Conservation (phyloP, 2,797 vertebrate species). For the Gymnoscopelus microlampas region DNA sequence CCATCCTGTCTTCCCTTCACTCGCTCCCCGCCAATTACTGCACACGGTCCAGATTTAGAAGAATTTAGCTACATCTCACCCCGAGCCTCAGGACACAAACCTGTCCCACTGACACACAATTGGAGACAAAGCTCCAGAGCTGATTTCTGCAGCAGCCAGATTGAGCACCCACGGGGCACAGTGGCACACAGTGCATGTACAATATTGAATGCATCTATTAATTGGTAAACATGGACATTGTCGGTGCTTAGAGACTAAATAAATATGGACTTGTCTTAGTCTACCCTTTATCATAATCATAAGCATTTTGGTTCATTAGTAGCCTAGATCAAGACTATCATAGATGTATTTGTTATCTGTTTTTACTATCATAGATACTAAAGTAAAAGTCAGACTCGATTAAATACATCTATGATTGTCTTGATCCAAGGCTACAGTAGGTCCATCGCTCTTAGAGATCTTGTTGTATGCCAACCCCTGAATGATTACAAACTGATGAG, state of each 20-base stretch:
- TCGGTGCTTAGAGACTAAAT: neutral
- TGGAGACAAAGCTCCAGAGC: constrained; percentile 30
- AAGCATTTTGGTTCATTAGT: neutral
- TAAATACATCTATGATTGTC: no score
- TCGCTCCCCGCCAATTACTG: neutral
- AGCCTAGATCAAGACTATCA: no score
- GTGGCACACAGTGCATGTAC: neutral
- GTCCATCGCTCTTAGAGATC: no score
- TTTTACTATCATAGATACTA: no score
- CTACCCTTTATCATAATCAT: neutral
- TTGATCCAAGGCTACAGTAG: no score
- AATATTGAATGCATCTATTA: neutral
- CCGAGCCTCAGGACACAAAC: constrained; percentile 30
- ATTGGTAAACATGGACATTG: neutral
- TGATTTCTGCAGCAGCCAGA: constrained; percentile 27
- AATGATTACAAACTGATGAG: neutral
- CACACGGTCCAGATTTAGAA: constrained; percentile 30
- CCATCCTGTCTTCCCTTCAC: neutral
- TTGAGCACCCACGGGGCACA: neutral
- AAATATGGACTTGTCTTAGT: neutral
- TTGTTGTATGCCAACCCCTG: no score
- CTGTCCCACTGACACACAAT: constrained; percentile 60
- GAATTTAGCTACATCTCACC: constrained; percentile 27
- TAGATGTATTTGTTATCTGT: no score
- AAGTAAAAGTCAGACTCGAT: no score